phyloP scores from a whole-genome alignment of 2,113 vertebrate genomes.

The Triplophysa siluroides region DNA sequence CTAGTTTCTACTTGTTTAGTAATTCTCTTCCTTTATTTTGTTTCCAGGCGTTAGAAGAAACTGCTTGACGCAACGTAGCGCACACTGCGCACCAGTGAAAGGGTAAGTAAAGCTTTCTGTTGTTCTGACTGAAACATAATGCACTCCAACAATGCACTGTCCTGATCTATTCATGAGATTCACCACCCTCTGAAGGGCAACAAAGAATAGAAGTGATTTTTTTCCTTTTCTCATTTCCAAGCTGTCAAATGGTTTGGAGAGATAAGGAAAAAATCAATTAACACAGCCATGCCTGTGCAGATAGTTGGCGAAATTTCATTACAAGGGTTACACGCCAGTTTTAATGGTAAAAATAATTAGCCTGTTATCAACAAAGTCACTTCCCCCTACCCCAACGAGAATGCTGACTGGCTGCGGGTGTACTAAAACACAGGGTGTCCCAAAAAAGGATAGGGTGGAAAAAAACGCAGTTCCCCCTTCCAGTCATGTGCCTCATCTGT shows the following conservation, averaged over 20 bases:
- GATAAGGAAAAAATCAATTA: slow-evolving; percentile 55
- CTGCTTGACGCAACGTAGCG: slow-evolving; percentile 24
- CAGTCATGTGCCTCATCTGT: slow-evolving; percentile 66
- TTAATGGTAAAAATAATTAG: slow-evolving; percentile 50
- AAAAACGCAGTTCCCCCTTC: slow-evolving; percentile 38
- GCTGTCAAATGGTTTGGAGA: slow-evolving; percentile 40
- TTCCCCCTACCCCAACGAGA: slow-evolving; percentile 54
- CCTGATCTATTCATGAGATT: slow-evolving; percentile 22
- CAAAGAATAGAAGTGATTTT: slow-evolving; percentile 42
- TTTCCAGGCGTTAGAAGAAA: slow-evolving; percentile 44
- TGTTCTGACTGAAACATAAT: slow-evolving; percentile 6
- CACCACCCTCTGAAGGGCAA: slow-evolving; percentile 32
- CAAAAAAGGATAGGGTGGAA: slow-evolving; percentile 43
- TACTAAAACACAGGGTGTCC: slow-evolving; percentile 38
- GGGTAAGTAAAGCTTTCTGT: slow-evolving; percentile 44
- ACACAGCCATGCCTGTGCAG: slow-evolving; percentile 25
- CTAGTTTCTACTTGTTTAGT: background rate
- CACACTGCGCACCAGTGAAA: slow-evolving; percentile 16
- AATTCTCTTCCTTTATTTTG: background rate
- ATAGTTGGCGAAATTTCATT: slow-evolving; percentile 16
- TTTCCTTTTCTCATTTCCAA: slow-evolving; percentile 17
- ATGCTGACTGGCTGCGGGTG: slow-evolving; percentile 48
- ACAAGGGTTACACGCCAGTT: slow-evolving; percentile 37
- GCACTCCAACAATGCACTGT: slow-evolving; percentile 1
- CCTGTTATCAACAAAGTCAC: slow-evolving; percentile 54